Evolutionary conservation across 2,113 vertebrate genomes (phyloP), one percentile per base, ranked within the genome.

Genomic region (Aleadryas rufinucha): DNA sequence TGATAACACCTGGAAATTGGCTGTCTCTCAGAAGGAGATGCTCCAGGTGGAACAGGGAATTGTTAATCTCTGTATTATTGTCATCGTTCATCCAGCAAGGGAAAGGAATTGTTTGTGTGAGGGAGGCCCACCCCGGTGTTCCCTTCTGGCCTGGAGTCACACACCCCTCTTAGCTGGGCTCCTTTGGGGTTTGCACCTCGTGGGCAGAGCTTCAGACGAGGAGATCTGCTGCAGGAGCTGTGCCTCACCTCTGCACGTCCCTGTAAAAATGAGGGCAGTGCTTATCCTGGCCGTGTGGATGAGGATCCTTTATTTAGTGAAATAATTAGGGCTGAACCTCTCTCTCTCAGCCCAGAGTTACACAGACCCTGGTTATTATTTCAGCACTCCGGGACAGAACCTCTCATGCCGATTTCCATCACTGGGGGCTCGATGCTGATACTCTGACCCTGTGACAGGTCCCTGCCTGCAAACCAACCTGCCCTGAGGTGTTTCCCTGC

Each of bases 391-490:
- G 39, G 59, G 53, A 57, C 64, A 35, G 70, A 77, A 22, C 9
- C 52, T 70, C 41, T 39, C 15, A 53, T 5, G 22, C 45, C 30
- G 27, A 30, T 10, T 49, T 37, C 41, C 44, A 59, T 37, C 64
- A 28, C 44, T 2, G 30, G 53, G 45, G 64, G 41, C 19, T 20
- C 2, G 0, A 12, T 4, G 31, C 61, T 59, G 59, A 41, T 1
- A 3, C 45, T 11, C 63, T 61, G 70, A 23, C 31, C 30, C 45
- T 4, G 22, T 19, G 21, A 1, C 39, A 22, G 78, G 19, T 54
- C 33, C 3, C 52, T 79, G 63, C 84, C 61, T 16, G 3, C 64
- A 52, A 64, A 44, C 42, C 68, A 8, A 7, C 16, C 49, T 30
- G 28, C 45, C 41, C 66, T 10, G n/a, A 56, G 57, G 3, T 1